Evolutionary conservation across 2,888 invertebrate species (phyloP).

Genomic region (Ophion ventricosus): DNA sequence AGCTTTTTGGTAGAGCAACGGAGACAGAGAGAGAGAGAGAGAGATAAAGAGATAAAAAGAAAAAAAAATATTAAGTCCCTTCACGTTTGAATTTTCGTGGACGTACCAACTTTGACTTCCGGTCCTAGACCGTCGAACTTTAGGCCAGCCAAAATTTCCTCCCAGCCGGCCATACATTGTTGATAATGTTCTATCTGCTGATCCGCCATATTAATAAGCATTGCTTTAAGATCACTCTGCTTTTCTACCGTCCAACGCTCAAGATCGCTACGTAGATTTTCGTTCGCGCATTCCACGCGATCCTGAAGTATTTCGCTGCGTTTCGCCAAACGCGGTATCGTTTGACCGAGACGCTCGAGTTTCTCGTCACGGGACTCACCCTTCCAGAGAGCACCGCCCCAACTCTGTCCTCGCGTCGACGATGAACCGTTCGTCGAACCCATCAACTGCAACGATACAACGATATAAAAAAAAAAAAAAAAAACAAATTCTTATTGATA

Average conservation of each 20-base stretch:
- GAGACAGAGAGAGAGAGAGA: neutral
- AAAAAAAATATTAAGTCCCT: no score
- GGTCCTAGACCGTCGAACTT: constrained; percentile 76
- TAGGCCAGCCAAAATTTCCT: constrained; percentile 82
- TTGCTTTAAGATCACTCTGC: constrained; percentile 86
- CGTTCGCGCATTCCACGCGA: constrained; percentile 88
- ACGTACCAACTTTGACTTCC: constrained; percentile 70
- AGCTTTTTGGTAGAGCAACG: constrained; percentile 1
- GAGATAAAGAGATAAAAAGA: neutral
- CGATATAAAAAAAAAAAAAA: no score
- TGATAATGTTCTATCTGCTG: constrained; percentile 88
- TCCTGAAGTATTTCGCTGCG: constrained; percentile 86
- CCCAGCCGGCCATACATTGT: constrained; percentile 86
- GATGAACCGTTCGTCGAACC: constrained; percentile 70
- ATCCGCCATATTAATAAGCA: constrained; percentile 87
- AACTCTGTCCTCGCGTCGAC: constrained; percentile 76
- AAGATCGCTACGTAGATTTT: constrained; percentile 88
- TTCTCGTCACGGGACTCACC: constrained; percentile 86
- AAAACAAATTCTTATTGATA: no score
- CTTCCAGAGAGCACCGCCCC: constrained; percentile 85
- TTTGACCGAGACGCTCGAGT: constrained; percentile 82
- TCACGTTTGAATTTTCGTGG: constrained; percentile 67
- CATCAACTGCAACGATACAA: constrained; percentile 69
- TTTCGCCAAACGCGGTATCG: constrained; percentile 84
- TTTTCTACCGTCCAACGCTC: constrained; percentile 88